Conservation (phyloP, 2,797 vertebrate species). For the Molossus alvarezi region DNA sequence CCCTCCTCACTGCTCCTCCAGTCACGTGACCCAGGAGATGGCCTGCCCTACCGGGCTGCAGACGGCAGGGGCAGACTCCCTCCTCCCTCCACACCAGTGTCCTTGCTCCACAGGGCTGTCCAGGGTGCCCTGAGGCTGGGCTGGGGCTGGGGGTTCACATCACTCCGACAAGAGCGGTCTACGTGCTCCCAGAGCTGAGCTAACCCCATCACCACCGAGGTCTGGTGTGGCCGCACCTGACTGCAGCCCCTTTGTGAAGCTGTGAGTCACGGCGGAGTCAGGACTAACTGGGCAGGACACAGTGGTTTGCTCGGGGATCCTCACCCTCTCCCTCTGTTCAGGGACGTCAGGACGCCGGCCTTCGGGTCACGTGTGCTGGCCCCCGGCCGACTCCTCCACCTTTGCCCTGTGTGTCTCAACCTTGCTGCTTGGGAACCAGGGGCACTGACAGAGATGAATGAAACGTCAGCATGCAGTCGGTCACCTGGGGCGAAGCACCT, state of each 20-base stretch:
- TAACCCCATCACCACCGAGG: accelerated
- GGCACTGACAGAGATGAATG: accelerated
- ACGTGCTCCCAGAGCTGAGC: background rate
- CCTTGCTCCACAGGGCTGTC: accelerated
- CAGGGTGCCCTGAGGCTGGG: accelerated
- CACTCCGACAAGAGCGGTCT: background rate
- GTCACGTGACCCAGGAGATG: accelerated
- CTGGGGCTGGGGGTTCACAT: accelerated
- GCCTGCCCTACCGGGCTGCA: background rate
- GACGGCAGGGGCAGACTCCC: background rate
- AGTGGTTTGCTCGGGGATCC: accelerated
- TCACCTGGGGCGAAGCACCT: background rate
- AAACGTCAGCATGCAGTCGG: accelerated
- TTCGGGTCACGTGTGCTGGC: accelerated
- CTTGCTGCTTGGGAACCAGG: background rate
- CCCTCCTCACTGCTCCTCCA: background rate
- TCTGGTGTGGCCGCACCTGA: accelerated
- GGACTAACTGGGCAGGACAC: background rate
- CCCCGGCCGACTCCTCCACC: background rate
- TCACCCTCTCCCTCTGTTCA: accelerated
- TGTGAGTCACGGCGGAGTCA: accelerated
- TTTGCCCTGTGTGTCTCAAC: background rate
- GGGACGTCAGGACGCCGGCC: accelerated
- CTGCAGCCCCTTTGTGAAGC: background rate
- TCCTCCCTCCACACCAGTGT: background rate